Evolutionary conservation across 2,113 vertebrate species (phyloP).

Genomic region (Podarcis muralis): DNA sequence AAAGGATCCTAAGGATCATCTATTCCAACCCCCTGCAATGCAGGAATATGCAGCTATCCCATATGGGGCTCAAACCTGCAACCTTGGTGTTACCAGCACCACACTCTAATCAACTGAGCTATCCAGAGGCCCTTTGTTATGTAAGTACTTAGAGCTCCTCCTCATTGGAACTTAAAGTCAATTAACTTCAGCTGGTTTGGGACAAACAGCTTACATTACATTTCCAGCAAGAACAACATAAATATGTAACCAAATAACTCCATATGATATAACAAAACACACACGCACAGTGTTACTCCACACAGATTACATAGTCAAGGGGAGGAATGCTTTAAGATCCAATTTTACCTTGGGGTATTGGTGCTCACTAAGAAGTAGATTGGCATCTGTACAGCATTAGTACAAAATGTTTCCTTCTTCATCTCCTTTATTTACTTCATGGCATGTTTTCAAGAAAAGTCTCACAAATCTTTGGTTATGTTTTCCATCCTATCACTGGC

Average conservation of each 20-base stretch:
- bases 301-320: background rate
- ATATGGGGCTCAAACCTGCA: too few species aligned
- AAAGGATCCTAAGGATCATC: too few species aligned
- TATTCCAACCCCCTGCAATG: too few species aligned
- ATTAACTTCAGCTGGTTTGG: background rate
- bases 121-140: background rate
- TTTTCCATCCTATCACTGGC: constrained; percentile 1
- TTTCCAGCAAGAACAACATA: background rate
- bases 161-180: background rate
- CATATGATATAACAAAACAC: background rate
- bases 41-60: too few species aligned
- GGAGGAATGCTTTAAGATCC: background rate
- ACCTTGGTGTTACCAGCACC: too few species aligned
- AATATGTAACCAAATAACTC: background rate
- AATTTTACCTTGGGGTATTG: background rate
- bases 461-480: background rate
- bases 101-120: too few species aligned
- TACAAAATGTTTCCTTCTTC: background rate
- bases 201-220: background rate
- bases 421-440: background rate
- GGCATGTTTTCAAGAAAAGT: background rate
- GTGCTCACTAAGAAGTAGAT: background rate
- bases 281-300: background rate
- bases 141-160: background rate
- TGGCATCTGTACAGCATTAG: background rate